A percentile compares a stretch with the other conserved stretches of the same genome.
Evolutionary conservation across 2,113 vertebrate species (phyloP).

Genomic region (Brachirus orientalis): DNA sequence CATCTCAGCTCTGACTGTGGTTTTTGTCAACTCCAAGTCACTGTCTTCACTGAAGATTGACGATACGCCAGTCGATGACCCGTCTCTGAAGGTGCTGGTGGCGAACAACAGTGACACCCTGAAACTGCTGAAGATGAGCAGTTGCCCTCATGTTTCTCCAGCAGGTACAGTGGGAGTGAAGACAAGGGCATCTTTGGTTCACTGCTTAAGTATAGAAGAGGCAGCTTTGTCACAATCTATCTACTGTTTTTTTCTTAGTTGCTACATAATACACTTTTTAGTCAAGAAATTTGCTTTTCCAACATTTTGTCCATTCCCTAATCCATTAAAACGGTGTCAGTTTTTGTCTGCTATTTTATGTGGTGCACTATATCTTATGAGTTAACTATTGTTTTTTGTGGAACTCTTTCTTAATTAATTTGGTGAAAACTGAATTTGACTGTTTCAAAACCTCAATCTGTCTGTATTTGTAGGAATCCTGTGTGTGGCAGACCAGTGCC

Average conservation of each 20-base stretch:
- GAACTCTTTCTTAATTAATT: not conserved
- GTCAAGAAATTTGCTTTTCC: slow-evolving; percentile 5
- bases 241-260: not conserved
- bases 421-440: slow-evolving; percentile 3
- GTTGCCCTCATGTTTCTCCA: slow-evolving; percentile 86
- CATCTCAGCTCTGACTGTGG: slow-evolving; percentile 96
- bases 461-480: slow-evolving; percentile 68
- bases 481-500: slow-evolving; percentile 93
- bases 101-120: slow-evolving; percentile 97
- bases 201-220: no score
- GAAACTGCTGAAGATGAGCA: slow-evolving; percentile 97
- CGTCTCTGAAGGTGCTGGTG: slow-evolving; percentile 95
- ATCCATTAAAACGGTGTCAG: slow-evolving; percentile 10
- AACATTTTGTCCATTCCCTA: not conserved
- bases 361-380: slow-evolving; percentile 2
- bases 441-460: not conserved
- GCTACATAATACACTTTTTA: not conserved
- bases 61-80: slow-evolving; percentile 96
- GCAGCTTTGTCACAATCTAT: no score
- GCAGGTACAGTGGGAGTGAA: slow-evolving; percentile 67
- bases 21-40: slow-evolving; percentile 98
- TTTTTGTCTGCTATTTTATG: slow-evolving; percentile 9
- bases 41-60: slow-evolving; percentile 96
- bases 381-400: slow-evolving; percentile 25
- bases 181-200: not conserved